Conservation (phyloP, 2,113 vertebrate species). For the Ophiodon elongatus region DNA sequence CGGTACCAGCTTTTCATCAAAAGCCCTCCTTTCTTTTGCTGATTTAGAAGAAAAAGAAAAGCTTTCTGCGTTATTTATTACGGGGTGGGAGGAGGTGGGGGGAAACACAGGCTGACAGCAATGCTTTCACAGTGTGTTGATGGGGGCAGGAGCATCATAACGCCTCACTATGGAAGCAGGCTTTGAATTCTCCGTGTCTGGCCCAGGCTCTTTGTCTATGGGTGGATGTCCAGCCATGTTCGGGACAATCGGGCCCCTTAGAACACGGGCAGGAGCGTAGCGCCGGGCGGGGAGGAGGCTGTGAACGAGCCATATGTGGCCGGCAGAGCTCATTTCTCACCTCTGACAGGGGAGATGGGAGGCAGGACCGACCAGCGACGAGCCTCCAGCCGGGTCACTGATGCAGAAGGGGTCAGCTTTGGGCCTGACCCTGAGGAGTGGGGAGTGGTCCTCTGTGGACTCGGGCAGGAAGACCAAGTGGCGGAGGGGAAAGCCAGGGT, state of each 20-base stretch:
- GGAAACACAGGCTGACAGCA: conserved; percentile 87
- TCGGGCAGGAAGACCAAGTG: conserved; percentile 64
- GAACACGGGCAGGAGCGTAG: conserved; percentile 9
- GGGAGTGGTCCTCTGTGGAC: conserved; percentile 59
- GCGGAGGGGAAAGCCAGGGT: conserved; percentile 29
- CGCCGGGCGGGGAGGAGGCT: conserved; percentile 78
- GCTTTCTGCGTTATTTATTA: conserved; percentile 95
- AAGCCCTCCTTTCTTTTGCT: conserved; percentile 82
- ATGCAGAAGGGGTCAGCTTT: conserved; percentile 28
- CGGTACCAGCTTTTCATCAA: conserved; percentile 93
- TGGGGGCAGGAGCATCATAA: conserved; percentile 89
- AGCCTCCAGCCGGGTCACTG: conserved; percentile 77
- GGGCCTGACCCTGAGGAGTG: conserved; percentile 66
- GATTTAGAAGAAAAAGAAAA: conserved; percentile 87
- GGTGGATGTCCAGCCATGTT: conserved; percentile 77
- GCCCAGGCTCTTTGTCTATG: conserved; percentile 81
- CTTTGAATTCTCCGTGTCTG: conserved; percentile 83
- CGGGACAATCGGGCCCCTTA: conserved; percentile 51
- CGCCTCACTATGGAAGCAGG: conserved; percentile 81
- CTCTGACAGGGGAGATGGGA: conserved; percentile 86
- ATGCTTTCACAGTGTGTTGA: conserved; percentile 83
- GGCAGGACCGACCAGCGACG: conserved; percentile 80
- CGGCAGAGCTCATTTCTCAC: conserved; percentile 85
- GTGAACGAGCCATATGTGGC: conserved; percentile 87
- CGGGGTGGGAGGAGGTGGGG: conserved; percentile 73